Evolutionary conservation across 2,797 vertebrate genomes (phyloP).

Genomic region (Malacoctenus gilli): DNA sequence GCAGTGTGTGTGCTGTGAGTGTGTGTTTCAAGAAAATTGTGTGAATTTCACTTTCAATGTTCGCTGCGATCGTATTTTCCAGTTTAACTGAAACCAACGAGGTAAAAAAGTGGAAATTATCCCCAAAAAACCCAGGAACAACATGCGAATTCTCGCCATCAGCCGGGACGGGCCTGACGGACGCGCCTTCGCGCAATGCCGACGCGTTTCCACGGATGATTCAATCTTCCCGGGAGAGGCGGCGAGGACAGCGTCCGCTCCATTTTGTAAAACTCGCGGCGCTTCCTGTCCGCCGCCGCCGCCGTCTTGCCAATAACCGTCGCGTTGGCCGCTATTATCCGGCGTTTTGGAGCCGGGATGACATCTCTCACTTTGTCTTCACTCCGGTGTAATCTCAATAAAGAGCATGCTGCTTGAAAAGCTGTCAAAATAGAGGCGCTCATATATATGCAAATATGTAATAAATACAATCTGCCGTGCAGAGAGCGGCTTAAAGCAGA

Average conservation of each 20-base stretch:
- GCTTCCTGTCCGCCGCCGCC: constrained; percentile 20
- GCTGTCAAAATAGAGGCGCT: constrained; percentile 55
- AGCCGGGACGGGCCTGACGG: too few relatives aligned
- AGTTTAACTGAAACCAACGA: too few relatives aligned
- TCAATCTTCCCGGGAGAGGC: not conserved
- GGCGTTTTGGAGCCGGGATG: constrained; percentile 52
- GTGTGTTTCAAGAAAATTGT: too few relatives aligned
- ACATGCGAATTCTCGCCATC: not conserved
- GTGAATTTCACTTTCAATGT: too few relatives aligned
- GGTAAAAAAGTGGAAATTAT: too few relatives aligned
- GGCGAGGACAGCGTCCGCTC: not conserved
- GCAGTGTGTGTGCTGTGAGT: too few relatives aligned
- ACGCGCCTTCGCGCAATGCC: not conserved
- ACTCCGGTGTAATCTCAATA: constrained; percentile 59
- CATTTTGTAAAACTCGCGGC: constrained; percentile 33
- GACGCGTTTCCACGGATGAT: not conserved
- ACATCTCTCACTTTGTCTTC: constrained; percentile 61
- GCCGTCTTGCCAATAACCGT: constrained; percentile 37
- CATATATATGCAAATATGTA: constrained; percentile 75
- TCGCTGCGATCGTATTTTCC: too few relatives aligned
- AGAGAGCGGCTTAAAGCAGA: constrained; percentile 68
- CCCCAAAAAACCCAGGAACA: too few relatives aligned
- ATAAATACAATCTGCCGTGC: constrained; percentile 74
- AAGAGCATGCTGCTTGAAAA: constrained; percentile 54
- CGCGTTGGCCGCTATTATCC: constrained; percentile 53